Evolutionary conservation across 1,140 invertebrate species (phyloP), one percentile per base, ranked within the genome.

Genomic region (Cecropterus lyciades): DNA sequence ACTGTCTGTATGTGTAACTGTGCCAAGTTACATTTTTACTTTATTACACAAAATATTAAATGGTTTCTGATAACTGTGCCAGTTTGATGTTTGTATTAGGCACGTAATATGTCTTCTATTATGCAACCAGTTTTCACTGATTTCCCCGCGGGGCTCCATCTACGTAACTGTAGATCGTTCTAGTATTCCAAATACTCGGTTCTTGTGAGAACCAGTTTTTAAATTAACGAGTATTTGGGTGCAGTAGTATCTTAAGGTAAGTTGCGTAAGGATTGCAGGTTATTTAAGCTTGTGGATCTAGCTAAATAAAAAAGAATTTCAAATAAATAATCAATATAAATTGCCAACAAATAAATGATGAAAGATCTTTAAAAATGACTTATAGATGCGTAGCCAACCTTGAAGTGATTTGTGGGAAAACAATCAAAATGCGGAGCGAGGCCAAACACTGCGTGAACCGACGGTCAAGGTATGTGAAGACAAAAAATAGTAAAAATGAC

Each of bases 171-270:
- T 37, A 37, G 33, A 37, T 37, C 52, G 52, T 55, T 55, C 52
- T 40, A 40, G 52, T 55, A 55, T 40, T 55, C 52, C 52, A 40
- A 40, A 33, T 55, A 48, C 5, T 30, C 8, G 14, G 52, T 40
- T 59, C 16, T 63, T 15, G 8, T 43, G 49, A 45, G 5, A 48
- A 60, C 56, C 11, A 40, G 65, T 51, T 56, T 37, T 37, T 11
- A 37, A 37, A 37, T 11, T 37, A n/a, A 37, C 3, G 1, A 37
- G 33, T 37, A 37, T 37, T 3, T 37, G 10, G 33, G 10, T 37
- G 10, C 33, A 37, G 33, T 37, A 37, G 33, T 37, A 37, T 2
- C 33, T 37, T 37, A 11, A 30, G 27, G 33, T 37, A 37, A 11
- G 33, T 37, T 11, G 1, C 7, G 33, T 37, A 11, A 11, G 33